phyloP scores from a whole-genome alignment of 2,888 invertebrate species.

The Stomorhina lunata region DNA sequence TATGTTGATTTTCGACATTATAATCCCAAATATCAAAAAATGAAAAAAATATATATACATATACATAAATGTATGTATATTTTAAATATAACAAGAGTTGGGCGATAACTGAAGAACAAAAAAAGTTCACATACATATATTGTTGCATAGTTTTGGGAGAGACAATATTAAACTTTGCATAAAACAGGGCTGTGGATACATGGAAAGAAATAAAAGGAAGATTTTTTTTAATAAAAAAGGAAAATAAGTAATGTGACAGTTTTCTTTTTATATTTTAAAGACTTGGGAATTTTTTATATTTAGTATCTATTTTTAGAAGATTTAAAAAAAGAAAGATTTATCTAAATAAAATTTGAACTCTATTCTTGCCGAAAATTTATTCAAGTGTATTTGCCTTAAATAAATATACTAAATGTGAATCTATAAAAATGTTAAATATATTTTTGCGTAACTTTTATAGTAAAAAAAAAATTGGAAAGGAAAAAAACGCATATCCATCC shows the following conservation, averaged over 20 bases:
- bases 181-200: conserved; percentile 9
- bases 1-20: conserved; percentile 58
- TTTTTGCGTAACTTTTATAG: conserved; percentile 35
- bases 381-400: not conserved
- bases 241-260: not conserved
- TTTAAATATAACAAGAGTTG: no score
- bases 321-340: no score
- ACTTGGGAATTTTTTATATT: not conserved
- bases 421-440: conserved; percentile 32
- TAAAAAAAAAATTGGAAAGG: not conserved
- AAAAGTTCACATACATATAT: conserved; percentile 52
- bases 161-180: conserved; percentile 40
- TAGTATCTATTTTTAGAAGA: no score
- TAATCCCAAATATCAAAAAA: conserved; percentile 37
- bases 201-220: conserved; percentile 9
- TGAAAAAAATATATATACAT: conserved; percentile 38
- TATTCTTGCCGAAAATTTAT: no score
- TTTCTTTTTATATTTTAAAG: not conserved
- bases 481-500: not conserved
- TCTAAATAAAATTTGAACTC: no score
- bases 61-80: no score
- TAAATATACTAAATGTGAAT: conserved; percentile 7
- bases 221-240: no score
- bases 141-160: conserved; percentile 62
- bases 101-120: conserved; percentile 22